These are phyloP conservation scores for Athalia cordata DNA, from an alignment of 2,888 invertebrate species.

Conservation along the genomic window DNA sequence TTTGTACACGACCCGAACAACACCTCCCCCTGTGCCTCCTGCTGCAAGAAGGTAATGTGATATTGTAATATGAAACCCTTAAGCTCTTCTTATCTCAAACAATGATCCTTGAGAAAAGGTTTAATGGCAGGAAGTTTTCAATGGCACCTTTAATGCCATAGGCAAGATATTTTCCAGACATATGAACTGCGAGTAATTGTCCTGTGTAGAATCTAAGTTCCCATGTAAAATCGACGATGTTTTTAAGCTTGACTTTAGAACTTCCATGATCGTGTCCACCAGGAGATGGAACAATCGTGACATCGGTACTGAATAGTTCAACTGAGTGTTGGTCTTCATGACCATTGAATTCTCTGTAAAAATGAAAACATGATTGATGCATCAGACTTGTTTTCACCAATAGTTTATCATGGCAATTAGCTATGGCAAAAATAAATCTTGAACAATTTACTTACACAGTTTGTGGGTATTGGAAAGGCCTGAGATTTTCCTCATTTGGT, in stretches of 20 bases:
- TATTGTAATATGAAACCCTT: too few relatives aligned
- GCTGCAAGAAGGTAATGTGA: conserved; percentile 28
- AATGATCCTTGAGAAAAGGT: neutral
- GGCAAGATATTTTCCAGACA: conserved; percentile 89
- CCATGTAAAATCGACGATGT: conserved; percentile 95
- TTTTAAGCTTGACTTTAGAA: conserved; percentile 92
- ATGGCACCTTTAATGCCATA: conserved; percentile 90
- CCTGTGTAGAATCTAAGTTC: conserved; percentile 91
- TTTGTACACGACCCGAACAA: conserved; percentile 89
- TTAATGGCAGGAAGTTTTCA: neutral
- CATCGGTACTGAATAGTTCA: conserved; percentile 78
- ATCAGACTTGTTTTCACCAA: neutral
- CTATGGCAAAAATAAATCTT: neutral
- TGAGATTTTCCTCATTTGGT: conserved; percentile 55
- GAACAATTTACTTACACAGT: conserved; percentile 54
- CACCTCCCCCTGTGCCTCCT: conserved; percentile 76
- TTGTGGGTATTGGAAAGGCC: conserved; percentile 56
- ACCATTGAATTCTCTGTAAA: conserved; percentile 76
- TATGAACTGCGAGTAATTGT: conserved; percentile 91
- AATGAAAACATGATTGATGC: neutral
- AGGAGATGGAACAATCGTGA: conserved; percentile 82
- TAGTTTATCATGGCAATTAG: neutral
- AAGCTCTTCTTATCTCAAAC: neutral
- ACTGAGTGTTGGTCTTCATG: conserved; percentile 78
- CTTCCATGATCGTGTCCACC: conserved; percentile 87